phyloP scores from a whole-genome alignment of 2,888 invertebrate species.

The Acleris literana region DNA sequence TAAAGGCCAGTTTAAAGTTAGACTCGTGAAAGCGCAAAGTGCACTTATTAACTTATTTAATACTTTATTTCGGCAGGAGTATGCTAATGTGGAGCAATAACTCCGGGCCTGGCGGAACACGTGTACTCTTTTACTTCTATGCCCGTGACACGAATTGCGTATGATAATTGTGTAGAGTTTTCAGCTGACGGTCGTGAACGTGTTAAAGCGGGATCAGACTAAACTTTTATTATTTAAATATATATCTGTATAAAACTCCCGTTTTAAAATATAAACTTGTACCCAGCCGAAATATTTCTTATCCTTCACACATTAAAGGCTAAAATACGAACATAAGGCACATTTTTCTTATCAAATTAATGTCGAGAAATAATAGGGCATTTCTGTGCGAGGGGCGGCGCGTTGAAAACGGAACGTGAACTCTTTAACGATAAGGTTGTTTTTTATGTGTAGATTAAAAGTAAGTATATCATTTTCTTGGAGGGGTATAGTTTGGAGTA shows the following conservation, averaged over 20 bases:
- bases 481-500: conserved; percentile 77
- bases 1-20: conserved; percentile 16
- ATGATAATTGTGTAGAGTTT: too few species aligned
- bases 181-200: too few species aligned
- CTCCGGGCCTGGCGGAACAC: conserved; percentile 2
- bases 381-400: conserved; percentile 39
- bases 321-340: conserved; percentile 32
- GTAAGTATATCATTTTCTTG: conserved; percentile 76
- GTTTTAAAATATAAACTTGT: conserved; percentile 51
- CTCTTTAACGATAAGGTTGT: conserved; percentile 46
- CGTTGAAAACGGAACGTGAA: conserved; percentile 49
- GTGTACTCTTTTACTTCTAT: not conserved
- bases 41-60: conserved; percentile 12
- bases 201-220: conserved; percentile 23
- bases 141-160: too few species aligned
- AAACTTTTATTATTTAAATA: conserved; percentile 38
- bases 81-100: conserved; percentile 13
- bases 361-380: conserved; percentile 73
- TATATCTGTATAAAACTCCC: conserved; percentile 53
- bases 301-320: conserved; percentile 17
- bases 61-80: conserved; percentile 11
- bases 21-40: conserved; percentile 5
- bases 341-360: conserved; percentile 79
- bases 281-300: conserved; percentile 22
- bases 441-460: conserved; percentile 53